Evolutionary conservation across 2,113 vertebrate genomes (phyloP), one percentile per base, ranked within the genome.

Genomic region (Bos taurus): DNA sequence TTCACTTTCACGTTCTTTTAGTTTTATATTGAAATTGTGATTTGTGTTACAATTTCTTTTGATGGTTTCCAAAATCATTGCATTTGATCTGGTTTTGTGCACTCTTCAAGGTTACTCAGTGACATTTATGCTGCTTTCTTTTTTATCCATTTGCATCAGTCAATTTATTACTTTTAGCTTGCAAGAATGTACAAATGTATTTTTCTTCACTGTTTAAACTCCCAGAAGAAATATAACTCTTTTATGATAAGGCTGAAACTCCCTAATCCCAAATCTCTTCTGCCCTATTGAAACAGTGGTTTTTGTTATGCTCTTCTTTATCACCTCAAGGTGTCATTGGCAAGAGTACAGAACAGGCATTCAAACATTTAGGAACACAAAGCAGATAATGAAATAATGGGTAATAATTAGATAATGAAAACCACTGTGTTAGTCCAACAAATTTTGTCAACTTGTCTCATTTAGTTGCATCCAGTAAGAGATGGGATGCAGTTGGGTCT

Each of bases 361-460:
- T n/a, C 82, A 74, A 36, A 84, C 14, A 11, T 80, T 97, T 83
- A 94, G 85, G 52, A 80, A 71, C 23, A 94, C 46, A 96, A 97
- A 92, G 48, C 59, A 80, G 26, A 56, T 26, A 56, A 10, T 36
- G 81, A 36, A 56, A 83, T 83, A 71, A 8, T 48, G 36, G 36
- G 17, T 33, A 33, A 67, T 88, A 87, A 94, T 94, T 48, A 94
- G 40, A 43, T 95, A 74, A 88, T 36, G 46, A 93, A 96, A 96
- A 94, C 52, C 50, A 96, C 48, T 56, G 50, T 52, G 46, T 56
- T 77, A 81, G 54, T 64, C 30, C 54, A 74, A 40, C 64, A 17
- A 89, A 84, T 97, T 95, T 64, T 96, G 23, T 77, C 59, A 96
- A 88, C 48, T 80, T 15, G 13, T 57, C 59, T 93, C 81, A 85